Conservation (phyloP, 2,797 vertebrate species). For the Eulemur rubriventer region DNA sequence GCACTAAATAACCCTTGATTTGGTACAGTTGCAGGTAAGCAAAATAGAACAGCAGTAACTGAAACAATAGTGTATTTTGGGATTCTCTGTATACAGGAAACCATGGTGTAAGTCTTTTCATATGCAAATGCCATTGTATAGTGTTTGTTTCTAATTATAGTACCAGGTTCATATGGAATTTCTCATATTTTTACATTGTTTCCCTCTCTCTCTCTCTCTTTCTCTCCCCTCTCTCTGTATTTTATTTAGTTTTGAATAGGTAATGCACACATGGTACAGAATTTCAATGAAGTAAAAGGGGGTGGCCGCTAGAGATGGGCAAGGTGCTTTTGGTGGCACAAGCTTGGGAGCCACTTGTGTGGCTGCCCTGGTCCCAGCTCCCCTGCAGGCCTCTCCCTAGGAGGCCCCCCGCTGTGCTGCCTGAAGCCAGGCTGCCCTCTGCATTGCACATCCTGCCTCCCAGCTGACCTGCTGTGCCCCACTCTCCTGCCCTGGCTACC, state of each 20-base stretch:
- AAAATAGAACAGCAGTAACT: not conserved
- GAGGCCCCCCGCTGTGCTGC: not conserved
- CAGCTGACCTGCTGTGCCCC: rapidly evolving
- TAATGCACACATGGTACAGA: not conserved
- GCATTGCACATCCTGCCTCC: not conserved
- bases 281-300: not conserved
- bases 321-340: not conserved
- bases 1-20: not conserved
- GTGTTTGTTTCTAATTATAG: not conserved
- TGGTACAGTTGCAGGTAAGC: not conserved
- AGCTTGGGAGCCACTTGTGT: rapidly evolving
- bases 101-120: not conserved
- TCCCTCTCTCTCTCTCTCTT: not conserved
- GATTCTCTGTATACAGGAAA: not conserved
- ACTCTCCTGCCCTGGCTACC: not conserved
- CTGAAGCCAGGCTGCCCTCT: rapidly evolving
- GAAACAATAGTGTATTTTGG: not conserved
- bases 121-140: not conserved
- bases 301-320: not conserved
- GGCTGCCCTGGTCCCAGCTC: rapidly evolving
- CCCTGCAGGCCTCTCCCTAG: rapidly evolving
- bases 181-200: not conserved
- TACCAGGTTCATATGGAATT: not conserved
- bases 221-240: no score
- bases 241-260: not conserved